A percentile compares a stretch with the other conserved stretches of the same genome.
These are phyloP conservation scores for Planococcus citri DNA, from an alignment of 1,140 invertebrate genomes.

Conservation along the genomic window DNA sequence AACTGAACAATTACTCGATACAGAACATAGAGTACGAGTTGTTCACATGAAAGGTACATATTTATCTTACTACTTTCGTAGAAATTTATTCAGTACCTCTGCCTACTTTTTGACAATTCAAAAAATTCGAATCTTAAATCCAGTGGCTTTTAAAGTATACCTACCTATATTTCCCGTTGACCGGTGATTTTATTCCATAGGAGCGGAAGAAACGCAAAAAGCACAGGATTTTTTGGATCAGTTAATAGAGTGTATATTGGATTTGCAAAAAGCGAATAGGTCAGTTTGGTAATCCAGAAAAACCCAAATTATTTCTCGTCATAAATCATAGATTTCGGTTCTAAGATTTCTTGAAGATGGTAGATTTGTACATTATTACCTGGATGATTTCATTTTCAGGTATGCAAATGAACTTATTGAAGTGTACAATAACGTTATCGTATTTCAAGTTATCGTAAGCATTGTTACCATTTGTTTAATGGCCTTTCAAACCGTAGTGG, in stretches of 20 bases:
- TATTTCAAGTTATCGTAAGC: constrained; percentile 10
- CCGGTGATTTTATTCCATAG: neutral
- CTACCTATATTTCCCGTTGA: no score
- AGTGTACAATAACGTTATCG: neutral
- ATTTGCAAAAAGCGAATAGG: constrained; percentile 16
- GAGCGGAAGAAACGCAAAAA: neutral
- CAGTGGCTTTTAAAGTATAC: no score
- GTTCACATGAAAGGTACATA: constrained; percentile 15
- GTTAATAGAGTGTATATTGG: neutral
- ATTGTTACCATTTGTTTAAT: constrained; percentile 6
- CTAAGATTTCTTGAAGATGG: no score
- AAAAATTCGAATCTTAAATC: no score
- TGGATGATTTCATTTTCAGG: no score
- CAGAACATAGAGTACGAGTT: neutral
- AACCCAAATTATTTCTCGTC: no score
- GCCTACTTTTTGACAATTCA: no score
- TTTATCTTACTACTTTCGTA: no score
- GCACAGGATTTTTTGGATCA: constrained; percentile 2
- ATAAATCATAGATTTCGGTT: no score
- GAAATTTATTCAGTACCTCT: no score
- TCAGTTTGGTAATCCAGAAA: neutral
- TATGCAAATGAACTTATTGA: constrained; percentile 10
- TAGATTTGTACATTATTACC: no score
- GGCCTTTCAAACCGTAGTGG: constrained; percentile 10
- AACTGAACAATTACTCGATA: constrained; percentile 10